Conservation (phyloP, 2,797 vertebrate species). For the Ammospiza maritima region DNA sequence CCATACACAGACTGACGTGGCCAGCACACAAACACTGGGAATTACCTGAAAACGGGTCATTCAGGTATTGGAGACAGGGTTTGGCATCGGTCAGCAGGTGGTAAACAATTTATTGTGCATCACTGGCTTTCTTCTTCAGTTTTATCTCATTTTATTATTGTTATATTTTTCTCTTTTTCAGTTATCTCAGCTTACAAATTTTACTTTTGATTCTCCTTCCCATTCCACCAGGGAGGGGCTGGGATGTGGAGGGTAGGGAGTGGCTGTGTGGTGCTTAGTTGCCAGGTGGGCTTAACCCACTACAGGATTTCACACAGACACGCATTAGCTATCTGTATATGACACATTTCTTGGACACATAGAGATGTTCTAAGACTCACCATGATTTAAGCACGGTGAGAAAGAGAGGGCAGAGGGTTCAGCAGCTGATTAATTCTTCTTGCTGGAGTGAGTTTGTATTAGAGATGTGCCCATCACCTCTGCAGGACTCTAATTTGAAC, state of each 20-base stretch:
- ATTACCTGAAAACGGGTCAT: neutral
- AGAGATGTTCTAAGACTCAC: neutral
- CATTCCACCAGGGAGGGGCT: neutral
- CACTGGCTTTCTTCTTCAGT: neutral
- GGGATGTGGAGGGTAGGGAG: neutral
- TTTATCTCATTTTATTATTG: neutral
- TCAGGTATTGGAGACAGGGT: no score
- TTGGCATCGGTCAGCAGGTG: fast-evolving
- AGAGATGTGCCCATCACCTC: neutral
- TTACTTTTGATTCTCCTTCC: neutral
- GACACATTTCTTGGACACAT: neutral
- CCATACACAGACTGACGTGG: fast-evolving
- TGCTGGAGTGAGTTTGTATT: neutral
- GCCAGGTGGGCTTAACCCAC: neutral
- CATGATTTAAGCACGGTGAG: neutral
- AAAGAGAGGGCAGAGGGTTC: neutral
- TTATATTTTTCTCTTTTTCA: neutral
- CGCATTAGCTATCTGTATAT: neutral
- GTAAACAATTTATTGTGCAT: neutral
- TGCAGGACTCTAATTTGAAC: neutral
- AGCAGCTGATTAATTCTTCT: neutral
- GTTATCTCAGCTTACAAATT: neutral
- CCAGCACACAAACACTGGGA: neutral
- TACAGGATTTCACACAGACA: neutral
- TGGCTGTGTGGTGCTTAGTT: neutral